Base-by-base conservation (phyloP, 2,797 vertebrate species). In the Pagetopsis macropterus region DNA sequence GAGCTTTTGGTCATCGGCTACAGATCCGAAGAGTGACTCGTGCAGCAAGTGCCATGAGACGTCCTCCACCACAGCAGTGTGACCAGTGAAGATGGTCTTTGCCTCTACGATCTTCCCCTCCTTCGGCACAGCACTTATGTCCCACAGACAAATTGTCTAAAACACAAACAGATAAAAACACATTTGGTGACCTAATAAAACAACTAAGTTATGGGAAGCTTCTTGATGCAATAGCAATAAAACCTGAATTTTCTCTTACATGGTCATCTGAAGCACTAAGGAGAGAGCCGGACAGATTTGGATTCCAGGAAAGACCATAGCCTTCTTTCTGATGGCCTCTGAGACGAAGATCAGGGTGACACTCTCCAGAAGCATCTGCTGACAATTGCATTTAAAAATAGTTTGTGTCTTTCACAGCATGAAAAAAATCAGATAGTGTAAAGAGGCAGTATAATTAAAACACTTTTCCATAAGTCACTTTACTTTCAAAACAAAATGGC, bases 211-310 rank as follows among this genome's bases (percentile, higher is more conserved):
- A 17, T 12, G 16, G 14, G 3, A 43, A 43, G 12, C 3, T 12
- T 2, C 7, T 12, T 33, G 1, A 2, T 14, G 33, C 33, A 17
- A 49, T 1, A 59, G 54, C 27, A 21, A 27, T 60, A 4, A 59
- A 58, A 52, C 27, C 11, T 3, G 63, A 21, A 8, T 31, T 33
- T 23, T 27, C 6, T 43, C 96, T 91, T 88, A 98, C 97, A 10
- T 99, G 97, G 72, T 99, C 97, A 85, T 99, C 97, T 81, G 97
- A 98, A 14, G 97, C 96, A 86, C 97, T 99, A 15, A 99, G 95
- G 68, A 98, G 90, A 61, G 95, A 96, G 61, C 97, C 97, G 1
- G 96, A 97, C 60, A 98, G 93, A 87, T 98, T 99, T 16, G 97
- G 95, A 88, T 99, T 99, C 97, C 97, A 99, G 19, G 97, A 99